Base-by-base conservation (phyloP, 2,113 vertebrate genomes). In the Sclerurus mexicanus region DNA sequence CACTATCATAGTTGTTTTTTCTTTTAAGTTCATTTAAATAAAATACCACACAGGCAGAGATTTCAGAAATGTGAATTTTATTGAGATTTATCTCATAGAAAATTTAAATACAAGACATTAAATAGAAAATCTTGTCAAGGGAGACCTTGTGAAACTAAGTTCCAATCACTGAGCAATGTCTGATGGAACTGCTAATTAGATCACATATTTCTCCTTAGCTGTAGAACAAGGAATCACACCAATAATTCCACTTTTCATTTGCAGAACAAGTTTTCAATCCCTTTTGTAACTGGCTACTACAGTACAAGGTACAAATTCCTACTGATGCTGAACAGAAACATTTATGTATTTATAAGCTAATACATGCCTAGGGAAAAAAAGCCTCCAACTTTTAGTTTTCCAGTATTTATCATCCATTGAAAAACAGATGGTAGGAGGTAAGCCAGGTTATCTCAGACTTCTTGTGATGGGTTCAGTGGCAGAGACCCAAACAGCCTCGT, bases 121-220 rank as follows among this genome's bases (percentile, higher is more conserved):
- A 96, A 94, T 90, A 79, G 85, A 86, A 93, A 92, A 69, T 85
- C 87, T 89, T 82, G 85, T 92, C 90, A 91, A 95, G 68, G 86
- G 84, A 95, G 93, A 94, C 85, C 35, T 75, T 80, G 87, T 77
- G 90, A 94, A 97, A 93, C 62, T 76, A 62, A 87, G 92, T 97
- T 97, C 93, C 89, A 93, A 85, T 95, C 95, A 72, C 87, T 96
- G 94, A 95, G 69, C 93, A 91, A 83, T 47, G 93, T 92, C 87
- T 97, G 93, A 96, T 89, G 85, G 91, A 97, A 96, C 90, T 96
- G 92, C 92, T 97, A 96, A 97, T 96, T 97, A 96, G 92, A 87
- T 85, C 72, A 85, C 93, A 85, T 94, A 92, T 86, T 96, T 96
- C 62, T 93, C 72, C 85, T 92, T 95, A 78, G 91, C 74, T 93